phyloP scores from a whole-genome alignment of 2,888 invertebrate species.

The Drosophila paramelanica region DNA sequence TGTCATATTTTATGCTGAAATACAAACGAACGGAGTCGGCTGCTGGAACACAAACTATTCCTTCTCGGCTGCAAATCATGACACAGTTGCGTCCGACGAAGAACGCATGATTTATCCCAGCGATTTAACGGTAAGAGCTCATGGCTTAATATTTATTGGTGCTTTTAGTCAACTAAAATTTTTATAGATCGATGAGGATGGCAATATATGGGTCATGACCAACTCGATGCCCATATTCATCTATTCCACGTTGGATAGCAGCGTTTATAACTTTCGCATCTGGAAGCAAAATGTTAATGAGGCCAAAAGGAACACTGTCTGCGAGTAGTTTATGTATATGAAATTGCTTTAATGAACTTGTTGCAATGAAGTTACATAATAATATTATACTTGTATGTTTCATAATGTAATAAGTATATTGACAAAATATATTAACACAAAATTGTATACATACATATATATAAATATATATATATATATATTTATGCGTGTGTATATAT shows the following conservation, averaged over 20 bases:
- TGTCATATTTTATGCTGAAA: conserved; percentile 89
- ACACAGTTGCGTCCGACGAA: conserved; percentile 87
- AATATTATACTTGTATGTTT: conserved; percentile 38
- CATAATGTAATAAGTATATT: conserved; percentile 47
- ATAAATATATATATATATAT: conserved; percentile 28
- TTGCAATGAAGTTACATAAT: conserved; percentile 57
- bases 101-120: conserved; percentile 90
- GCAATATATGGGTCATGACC: conserved; percentile 89
- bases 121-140: conserved; percentile 86
- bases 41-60: conserved; percentile 89
- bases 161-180: conserved; percentile 54
- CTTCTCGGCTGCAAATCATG: conserved; percentile 86
- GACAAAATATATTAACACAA: conserved; percentile 62
- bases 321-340: conserved; percentile 71
- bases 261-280: conserved; percentile 88
- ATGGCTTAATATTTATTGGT: too few relatives aligned
- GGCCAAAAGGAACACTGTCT: conserved; percentile 85
- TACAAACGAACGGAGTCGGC: conserved; percentile 89
- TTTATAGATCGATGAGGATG: conserved; percentile 87
- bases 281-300: conserved; percentile 85
- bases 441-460: conserved; percentile 15
- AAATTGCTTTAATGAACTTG: conserved; percentile 59
- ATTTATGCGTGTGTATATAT: conserved; percentile 33
- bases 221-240: conserved; percentile 89
- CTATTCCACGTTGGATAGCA: conserved; percentile 87